Conservation (phyloP, 2,113 vertebrate species). For the Rhombomys opimus region DNA sequence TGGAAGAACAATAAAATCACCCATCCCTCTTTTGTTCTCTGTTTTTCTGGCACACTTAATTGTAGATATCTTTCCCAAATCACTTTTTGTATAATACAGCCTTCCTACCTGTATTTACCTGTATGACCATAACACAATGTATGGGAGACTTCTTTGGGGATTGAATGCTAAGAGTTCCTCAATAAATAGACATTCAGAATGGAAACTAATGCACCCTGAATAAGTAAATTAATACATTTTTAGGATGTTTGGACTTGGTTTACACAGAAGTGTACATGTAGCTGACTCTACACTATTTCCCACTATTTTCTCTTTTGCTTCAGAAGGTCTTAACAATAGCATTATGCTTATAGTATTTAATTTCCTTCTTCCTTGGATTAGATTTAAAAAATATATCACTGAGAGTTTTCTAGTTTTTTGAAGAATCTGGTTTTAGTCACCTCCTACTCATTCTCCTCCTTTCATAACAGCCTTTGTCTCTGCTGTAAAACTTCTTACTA, state of each 20-base stretch:
- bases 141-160: rapidly evolving
- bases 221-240: background rate
- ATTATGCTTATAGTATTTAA: background rate
- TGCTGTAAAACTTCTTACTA: background rate
- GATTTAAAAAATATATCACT: background rate
- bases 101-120: background rate
- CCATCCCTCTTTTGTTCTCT: background rate
- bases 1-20: background rate
- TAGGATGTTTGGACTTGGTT: background rate
- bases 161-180: background rate
- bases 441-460: background rate
- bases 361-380: background rate
- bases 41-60: background rate
- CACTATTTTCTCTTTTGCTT: background rate
- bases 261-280: rapidly evolving
- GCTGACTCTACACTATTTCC: background rate
- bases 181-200: background rate
- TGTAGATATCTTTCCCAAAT: background rate
- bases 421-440: background rate
- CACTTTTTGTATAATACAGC: background rate
- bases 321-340: background rate
- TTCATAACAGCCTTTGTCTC: background rate
- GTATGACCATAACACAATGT: background rate
- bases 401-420: background rate
- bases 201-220: background rate